Base-by-base conservation (phyloP, 2,113 vertebrate species). In the Coracopsis vasa region DNA sequence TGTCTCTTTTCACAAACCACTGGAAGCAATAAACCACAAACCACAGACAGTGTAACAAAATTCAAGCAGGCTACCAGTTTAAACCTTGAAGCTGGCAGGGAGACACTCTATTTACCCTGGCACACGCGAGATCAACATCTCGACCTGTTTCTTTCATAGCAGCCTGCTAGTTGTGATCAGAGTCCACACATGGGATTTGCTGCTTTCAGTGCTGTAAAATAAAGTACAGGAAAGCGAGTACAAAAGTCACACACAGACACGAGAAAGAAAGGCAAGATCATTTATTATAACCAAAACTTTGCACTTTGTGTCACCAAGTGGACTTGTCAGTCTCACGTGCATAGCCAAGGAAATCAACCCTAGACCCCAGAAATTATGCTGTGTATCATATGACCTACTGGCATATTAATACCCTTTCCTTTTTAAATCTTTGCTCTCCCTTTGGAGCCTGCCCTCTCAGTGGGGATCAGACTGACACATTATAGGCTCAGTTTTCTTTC, bases 341-440 rank as follows among this genome's bases (percentile, higher is more conserved):
- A 81, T 48, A 95, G 83, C 85, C 85, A 91, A 96, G 93, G 73
- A 94, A 97, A 93, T 95, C 87, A 96, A 94, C 85, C 73, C 67
- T 95, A 78, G 87, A 91, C 75, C 87, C 65, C 72, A 95, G 85
- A 95, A 96, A 95, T 96, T 94, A 80, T 3, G 6, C 75, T 95
- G 81, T 12, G 5, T 96, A 97, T 97, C 96, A 16, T 90, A 95
- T 96, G 87, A 92, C 93, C 48, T 83, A 51, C 86, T 80, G 92
- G 93, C 88, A 72, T 96, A 95, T 93, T 96, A 97, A 95, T 97
- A 97, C 90, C 61, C 85, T 95, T 96, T 94, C 95, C 90, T 97
- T 96, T 97, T 96, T 90, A 96, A 97, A 94, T 96, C 95, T 92
- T 84, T 92, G 45, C 72, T 90, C 66, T 95, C 95, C 80, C 90